Evolutionary conservation across 2,113 vertebrate species (phyloP).

Genomic region (Empidonax traillii): DNA sequence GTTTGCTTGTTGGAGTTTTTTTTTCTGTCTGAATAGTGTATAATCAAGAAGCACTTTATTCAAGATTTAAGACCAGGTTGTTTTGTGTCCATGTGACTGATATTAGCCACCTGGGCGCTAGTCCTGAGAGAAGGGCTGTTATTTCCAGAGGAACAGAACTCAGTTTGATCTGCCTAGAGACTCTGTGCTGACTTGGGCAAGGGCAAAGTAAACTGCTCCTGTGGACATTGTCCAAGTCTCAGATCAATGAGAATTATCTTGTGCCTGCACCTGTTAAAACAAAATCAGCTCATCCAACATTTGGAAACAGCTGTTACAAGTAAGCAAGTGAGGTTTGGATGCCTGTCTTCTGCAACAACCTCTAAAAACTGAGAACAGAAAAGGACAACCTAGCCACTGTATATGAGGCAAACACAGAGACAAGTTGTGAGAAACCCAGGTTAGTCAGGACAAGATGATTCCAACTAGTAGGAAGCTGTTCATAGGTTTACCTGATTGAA

Average conservation of each 20-base stretch:
- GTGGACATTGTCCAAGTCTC: neutral
- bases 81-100: neutral
- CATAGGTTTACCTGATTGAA: conserved; percentile 58
- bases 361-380: neutral
- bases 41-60: neutral
- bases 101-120: neutral
- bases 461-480: conserved; percentile 59
- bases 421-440: conserved; percentile 58
- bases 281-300: neutral
- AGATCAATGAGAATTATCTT: neutral
- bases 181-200: neutral
- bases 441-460: conserved; percentile 58
- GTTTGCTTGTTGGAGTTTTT: neutral
- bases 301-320: neutral
- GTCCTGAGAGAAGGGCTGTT: neutral
- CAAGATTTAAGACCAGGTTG: neutral
- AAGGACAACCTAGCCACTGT: neutral
- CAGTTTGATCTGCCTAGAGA: neutral
- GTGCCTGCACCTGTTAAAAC: neutral
- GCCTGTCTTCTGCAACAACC: neutral
- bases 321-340: neutral
- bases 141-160: neutral
- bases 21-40: neutral
- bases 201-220: neutral
- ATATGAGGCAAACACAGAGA: conserved; percentile 45